Conservation (phyloP, 2,113 vertebrate genomes). For the Pardalotus punctatus region DNA sequence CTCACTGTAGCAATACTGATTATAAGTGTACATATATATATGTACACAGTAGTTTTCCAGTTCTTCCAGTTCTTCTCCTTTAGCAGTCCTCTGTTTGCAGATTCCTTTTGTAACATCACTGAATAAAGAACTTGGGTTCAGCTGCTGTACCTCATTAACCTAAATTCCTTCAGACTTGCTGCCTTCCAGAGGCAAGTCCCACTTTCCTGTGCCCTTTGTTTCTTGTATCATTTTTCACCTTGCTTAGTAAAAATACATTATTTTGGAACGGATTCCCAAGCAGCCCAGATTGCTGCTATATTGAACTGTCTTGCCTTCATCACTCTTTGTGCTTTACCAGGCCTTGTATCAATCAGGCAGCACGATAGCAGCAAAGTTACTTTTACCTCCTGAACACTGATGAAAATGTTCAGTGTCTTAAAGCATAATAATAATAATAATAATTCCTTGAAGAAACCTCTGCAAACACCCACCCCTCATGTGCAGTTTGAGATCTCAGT, state of each 20-base stretch:
- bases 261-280: background rate
- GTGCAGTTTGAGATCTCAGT: background rate
- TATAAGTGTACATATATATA: background rate
- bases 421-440: background rate
- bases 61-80: background rate
- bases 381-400: background rate
- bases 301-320: background rate
- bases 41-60: background rate
- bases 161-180: background rate
- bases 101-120: background rate
- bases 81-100: background rate
- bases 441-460: background rate
- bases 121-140: background rate
- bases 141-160: conserved; percentile 6
- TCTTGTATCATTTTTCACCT: background rate
- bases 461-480: background rate
- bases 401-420: background rate
- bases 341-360: background rate
- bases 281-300: background rate
- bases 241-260: background rate
- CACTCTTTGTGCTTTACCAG: background rate
- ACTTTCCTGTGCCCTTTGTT: background rate
- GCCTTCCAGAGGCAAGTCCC: background rate
- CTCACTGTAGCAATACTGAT: background rate
- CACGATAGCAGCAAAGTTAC: background rate